Evolutionary conservation across 2,113 vertebrate species (phyloP).

Genomic region (Myxocyprinus asiaticus): DNA sequence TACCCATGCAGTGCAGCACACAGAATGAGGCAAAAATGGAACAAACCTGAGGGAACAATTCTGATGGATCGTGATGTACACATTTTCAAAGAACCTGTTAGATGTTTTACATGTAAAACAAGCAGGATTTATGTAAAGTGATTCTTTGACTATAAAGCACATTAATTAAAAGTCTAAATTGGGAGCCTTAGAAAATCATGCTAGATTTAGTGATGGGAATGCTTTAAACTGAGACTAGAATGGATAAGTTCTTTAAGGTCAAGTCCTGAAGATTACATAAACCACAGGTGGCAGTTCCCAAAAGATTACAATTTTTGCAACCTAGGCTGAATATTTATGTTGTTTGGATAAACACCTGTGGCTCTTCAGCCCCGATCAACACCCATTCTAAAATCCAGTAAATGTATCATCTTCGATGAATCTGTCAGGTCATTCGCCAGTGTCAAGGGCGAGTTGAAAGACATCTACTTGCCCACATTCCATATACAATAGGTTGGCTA

Average conservation of each 20-base stretch:
- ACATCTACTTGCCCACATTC: conserved; percentile 54
- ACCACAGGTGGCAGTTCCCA: conserved; percentile 27
- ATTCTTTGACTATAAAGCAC: background rate
- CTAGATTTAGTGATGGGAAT: too few relatives aligned
- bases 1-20: background rate
- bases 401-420: conserved; percentile 27
- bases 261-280: conserved; percentile 14
- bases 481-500: conserved; percentile 59
- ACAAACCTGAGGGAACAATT: background rate
- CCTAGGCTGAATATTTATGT: background rate
- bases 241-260: conserved; percentile 21
- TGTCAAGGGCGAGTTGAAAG: conserved; percentile 39
- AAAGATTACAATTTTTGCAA: background rate
- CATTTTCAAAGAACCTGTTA: background rate
- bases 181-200: background rate
- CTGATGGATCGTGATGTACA: background rate
- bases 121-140: too few relatives aligned
- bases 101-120: too few relatives aligned
- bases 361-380: background rate
- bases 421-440: conserved; percentile 47
- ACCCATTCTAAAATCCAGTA: background rate
- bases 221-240: background rate
- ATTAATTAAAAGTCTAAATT: background rate
- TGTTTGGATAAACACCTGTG: conserved; percentile 2
- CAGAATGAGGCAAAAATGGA: background rate